These are phyloP conservation scores for Panthera leo DNA, from an alignment of 2,113 vertebrate species.

Conservation along the genomic window DNA sequence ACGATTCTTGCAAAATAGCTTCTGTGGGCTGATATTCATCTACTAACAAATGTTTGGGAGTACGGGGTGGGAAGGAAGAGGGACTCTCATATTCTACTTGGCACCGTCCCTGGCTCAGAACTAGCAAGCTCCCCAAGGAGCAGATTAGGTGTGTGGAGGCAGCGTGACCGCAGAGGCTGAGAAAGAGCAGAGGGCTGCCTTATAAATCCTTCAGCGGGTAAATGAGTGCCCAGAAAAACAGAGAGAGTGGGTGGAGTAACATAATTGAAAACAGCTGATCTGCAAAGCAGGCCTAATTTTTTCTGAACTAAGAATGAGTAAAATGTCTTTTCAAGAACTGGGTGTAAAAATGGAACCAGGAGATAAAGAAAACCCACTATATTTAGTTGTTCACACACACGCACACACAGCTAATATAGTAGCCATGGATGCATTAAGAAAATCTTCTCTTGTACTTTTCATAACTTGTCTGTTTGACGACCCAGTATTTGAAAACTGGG, in stretches of 20 bases:
- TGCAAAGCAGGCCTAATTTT: not conserved
- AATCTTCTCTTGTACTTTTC: not conserved
- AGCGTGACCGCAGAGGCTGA: not conserved
- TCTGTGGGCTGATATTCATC: not conserved
- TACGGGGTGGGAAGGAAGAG: not conserved
- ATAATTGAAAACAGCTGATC: constrained; percentile 59
- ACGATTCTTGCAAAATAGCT: not conserved
- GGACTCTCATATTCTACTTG: not conserved
- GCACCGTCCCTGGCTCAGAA: not conserved
- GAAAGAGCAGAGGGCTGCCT: not conserved
- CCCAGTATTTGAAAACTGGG: not conserved
- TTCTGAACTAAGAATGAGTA: constrained; percentile 60
- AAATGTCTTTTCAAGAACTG: constrained; percentile 72
- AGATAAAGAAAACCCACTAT: constrained; percentile 55
- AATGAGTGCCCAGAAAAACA: constrained; percentile 56
- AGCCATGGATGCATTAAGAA: not conserved
- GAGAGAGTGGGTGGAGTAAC: constrained; percentile 21
- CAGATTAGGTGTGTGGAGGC: not conserved
- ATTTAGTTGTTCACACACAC: constrained; percentile 53
- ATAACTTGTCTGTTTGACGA: not conserved
- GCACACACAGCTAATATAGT: not conserved
- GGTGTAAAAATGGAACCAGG: constrained; percentile 44
- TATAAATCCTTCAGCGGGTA: not conserved
- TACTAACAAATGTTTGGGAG: not conserved
- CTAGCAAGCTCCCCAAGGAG: not conserved